Percentiles rank a stretch among this genome's conserved stretches.
phyloP scores from a whole-genome alignment of 1,140 invertebrate species.

The Chelonus insularis region DNA sequence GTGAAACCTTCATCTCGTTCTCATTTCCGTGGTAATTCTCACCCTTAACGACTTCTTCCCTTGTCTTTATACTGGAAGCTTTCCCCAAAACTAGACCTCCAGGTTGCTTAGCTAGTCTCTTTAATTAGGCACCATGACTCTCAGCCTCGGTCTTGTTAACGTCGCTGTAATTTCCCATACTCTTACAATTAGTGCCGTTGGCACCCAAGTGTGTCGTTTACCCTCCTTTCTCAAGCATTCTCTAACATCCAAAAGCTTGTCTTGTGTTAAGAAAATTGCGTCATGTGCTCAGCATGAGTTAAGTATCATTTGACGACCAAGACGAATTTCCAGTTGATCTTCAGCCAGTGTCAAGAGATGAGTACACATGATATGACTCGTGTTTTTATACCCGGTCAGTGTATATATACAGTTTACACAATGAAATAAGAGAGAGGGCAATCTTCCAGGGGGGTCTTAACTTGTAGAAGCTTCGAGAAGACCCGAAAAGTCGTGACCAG shows the following conservation, averaged over 20 bases:
- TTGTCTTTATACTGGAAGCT: background rate
- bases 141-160: conserved; percentile 21
- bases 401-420: background rate
- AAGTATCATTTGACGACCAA: conserved; percentile 1
- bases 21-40: conserved; percentile 24
- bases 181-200: conserved; percentile 21
- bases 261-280: background rate
- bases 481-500: conserved; percentile 3
- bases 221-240: conserved; percentile 1
- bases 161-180: conserved; percentile 24
- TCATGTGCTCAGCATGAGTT: background rate
- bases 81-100: conserved; percentile 12
- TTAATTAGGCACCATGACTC: conserved; percentile 38
- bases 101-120: conserved; percentile 34
- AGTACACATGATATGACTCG: conserved; percentile 4
- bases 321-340: background rate
- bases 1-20: conserved; percentile 10
- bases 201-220: conserved; percentile 11
- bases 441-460: background rate
- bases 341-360: background rate
- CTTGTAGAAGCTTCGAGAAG: background rate
- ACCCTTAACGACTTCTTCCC: conserved; percentile 1
- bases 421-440: background rate
- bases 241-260: background rate
- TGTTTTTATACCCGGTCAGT: background rate